Base-by-base conservation (phyloP, 2,888 invertebrate genomes). In the Hipparchia sbordonii region DNA sequence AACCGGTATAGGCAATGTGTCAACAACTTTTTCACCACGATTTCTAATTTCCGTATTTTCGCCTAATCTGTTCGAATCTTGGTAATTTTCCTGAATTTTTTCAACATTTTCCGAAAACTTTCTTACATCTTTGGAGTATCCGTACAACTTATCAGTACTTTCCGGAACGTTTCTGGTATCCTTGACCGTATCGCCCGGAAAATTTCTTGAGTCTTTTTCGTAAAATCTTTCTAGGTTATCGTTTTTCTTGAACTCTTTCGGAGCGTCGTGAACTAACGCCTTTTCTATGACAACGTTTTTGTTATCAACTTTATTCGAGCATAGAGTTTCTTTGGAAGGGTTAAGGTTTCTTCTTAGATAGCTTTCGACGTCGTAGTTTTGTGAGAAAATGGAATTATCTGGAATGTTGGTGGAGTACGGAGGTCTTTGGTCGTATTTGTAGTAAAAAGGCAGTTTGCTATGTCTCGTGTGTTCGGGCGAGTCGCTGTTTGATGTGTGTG, bases 1-100 rank as follows among this genome's bases (percentile, higher is more conserved):
- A 39, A 96, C 89, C 0, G 96, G 96, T 82, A 96, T 95, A 0
- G 96, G 95, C 54, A 96, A 85, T 59, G 92, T 87, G 82, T 89
- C 94, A 69, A 76, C 79, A 63, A 45, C 74, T 74, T 72, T n/a
- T 56, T 77, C 9, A 57, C 76, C 8, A 1, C 9, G 54, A 23
- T 23, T 10, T 6, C 45, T 67, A 51, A 52, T 33, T 56, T 60
- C 59, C 39, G 12, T 39, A 12, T 60, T 60, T 12, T 57, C 67
- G 12, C n/a, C 10, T 6, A 65, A 12, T 45, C 13, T 56, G 45
- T 65, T 56, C 6, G 52, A 45, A 56, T 56, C 48, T 60, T 7
- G 12, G 8, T 6, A 48, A 48, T 68, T 60, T 33, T 51, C 51
- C 1, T 46, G 48, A 0, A 13, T 9, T 57, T 33, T 51, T n/a